These are phyloP conservation scores for Illadopsis cleaveri DNA, from an alignment of 2,113 vertebrate species.

Conservation along the genomic window DNA sequence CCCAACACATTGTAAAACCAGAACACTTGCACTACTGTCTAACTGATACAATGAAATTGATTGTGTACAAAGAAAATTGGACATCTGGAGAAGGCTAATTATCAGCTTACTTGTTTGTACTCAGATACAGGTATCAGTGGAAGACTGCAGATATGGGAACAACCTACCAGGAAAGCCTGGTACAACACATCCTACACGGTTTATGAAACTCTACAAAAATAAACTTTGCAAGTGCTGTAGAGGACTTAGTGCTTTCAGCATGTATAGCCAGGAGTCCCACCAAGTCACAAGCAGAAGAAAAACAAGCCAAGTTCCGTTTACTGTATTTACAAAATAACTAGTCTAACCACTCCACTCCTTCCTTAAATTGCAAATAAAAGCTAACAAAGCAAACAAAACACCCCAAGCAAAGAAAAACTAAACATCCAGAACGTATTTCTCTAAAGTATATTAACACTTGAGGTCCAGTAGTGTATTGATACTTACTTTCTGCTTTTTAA, in stretches of 20 bases:
- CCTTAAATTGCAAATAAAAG: not conserved
- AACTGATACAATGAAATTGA: not conserved
- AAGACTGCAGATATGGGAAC: not conserved
- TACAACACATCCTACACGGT: accelerated
- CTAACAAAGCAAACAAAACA: not conserved
- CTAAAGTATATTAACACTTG: not conserved
- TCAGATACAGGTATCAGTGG: not conserved
- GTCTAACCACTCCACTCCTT: not conserved
- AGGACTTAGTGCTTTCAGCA: not conserved
- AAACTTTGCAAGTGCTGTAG: not conserved
- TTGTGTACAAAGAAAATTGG: not conserved
- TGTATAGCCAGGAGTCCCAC: not conserved
- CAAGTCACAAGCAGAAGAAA: not conserved
- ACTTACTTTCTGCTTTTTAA: not conserved
- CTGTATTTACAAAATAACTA: not conserved
- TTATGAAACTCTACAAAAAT: not conserved
- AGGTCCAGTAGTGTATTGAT: not conserved
- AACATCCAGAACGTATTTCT: not conserved
- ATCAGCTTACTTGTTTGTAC: not conserved
- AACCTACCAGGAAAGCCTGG: not conserved
- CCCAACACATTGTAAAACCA: not conserved
- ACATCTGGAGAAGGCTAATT: not conserved
- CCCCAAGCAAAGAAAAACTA: not conserved
- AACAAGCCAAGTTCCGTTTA: not conserved
- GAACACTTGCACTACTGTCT: not conserved